Base-by-base conservation (phyloP, 1,140 invertebrate species). In the Rhyacophila brunnea region DNA sequence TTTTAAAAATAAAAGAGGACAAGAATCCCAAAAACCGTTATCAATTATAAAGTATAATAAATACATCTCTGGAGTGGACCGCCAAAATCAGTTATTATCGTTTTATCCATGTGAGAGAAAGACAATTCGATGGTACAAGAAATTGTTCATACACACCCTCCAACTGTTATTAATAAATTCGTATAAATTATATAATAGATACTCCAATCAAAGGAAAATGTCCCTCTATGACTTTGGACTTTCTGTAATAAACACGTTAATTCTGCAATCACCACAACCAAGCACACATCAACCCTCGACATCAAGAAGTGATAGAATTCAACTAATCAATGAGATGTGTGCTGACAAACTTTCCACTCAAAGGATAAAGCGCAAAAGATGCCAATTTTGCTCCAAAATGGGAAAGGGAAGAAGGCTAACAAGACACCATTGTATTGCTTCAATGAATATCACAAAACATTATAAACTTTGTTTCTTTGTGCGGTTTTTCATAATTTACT, bases 31-130 rank as follows among this genome's bases (percentile, higher is more conserved):
- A 44, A 73, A 74, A 56, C 68, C 68, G 28, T 18, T 19, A 13
- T 58, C 62, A 42, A 67, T 71, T 42, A 50, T 61, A 1, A n/a
- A 68, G 47, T 74, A 73, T 46, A 70, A 72, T 44, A 55, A 67
- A 18, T 64, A 60, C 59, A 71, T 71, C 67, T 65, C 58, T 6
- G 66, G 66, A 1, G 47, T 71, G 15, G 66, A 71, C 60, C 51
- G 51, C 4, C 68, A 72, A 51, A 68, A 73, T 55, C 70, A 73
- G 47, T 68, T 71, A 62, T 20, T 71, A 1, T 20, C 62, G 3
- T 72, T 71, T 53, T 72, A 74, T 40, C 67, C 70, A 28, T 58
- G 58, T 47, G 43, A 71, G 51, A 60, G 64, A 42, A 72, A 72
- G 60, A 68, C 68, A 5, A 11, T 69, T 20, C 51, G 68, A 2